phyloP scores from a whole-genome alignment of 2,888 invertebrate species.

The Augochlorella aurata region DNA sequence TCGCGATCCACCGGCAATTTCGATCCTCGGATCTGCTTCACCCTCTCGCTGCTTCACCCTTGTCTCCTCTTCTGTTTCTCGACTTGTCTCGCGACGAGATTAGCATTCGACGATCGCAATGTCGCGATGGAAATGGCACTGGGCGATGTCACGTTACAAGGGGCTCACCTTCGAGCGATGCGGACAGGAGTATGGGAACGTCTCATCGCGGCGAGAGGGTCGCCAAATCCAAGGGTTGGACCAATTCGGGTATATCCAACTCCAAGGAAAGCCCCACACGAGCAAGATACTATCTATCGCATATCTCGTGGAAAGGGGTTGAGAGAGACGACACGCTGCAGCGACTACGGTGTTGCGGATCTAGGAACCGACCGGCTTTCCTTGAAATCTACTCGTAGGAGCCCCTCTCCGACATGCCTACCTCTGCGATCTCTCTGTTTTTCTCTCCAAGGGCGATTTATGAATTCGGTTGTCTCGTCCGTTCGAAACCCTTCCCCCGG shows the following conservation, averaged over 20 bases:
- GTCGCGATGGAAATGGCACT: slow-evolving; percentile 23
- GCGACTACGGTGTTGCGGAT: background rate
- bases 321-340: background rate
- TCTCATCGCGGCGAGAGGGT: slow-evolving; percentile 52
- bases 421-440: background rate
- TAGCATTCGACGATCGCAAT: background rate
- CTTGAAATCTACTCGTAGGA: too few species aligned
- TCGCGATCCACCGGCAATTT: slow-evolving; percentile 37
- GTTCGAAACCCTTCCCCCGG: background rate
- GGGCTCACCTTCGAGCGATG: slow-evolving; percentile 37
- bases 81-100: background rate
- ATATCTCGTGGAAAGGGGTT: slow-evolving; percentile 33
- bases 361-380: slow-evolving; percentile 7
- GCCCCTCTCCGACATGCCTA: background rate
- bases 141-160: slow-evolving; percentile 10
- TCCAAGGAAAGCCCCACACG: slow-evolving; percentile 56
- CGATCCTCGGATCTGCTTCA: background rate
- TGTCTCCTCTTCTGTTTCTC: background rate
- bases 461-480: background rate
- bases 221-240: slow-evolving; percentile 68
- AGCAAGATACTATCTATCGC: slow-evolving; percentile 36
- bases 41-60: background rate
- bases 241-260: slow-evolving; percentile 70
- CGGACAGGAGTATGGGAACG: slow-evolving; percentile 31
- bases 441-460: background rate